Percentiles rank a stretch among this genome's conserved stretches.
These are phyloP conservation scores for Scrobipalpa costella DNA, from an alignment of 2,888 invertebrate species.

Conservation along the genomic window DNA sequence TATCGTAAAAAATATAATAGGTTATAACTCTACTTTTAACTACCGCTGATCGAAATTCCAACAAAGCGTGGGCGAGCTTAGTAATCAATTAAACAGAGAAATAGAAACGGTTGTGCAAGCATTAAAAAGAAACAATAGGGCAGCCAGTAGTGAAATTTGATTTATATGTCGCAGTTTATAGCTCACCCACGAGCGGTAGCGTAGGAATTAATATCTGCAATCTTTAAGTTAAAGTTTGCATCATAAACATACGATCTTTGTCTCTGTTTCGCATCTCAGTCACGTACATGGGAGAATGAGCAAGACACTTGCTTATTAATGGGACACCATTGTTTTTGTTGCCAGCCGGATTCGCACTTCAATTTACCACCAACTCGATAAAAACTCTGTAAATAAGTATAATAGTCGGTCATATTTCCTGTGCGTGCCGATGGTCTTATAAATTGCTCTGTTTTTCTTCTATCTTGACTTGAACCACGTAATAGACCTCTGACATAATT, in stretches of 20 bases:
- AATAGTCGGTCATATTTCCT: neutral
- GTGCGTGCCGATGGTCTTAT: neutral
- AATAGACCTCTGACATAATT: no score
- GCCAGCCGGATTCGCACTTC: slow-evolving; percentile 1
- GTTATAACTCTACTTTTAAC: slow-evolving; percentile 33
- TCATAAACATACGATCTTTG: neutral
- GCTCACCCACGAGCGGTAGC: slow-evolving; percentile 39
- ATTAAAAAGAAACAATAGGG: slow-evolving; percentile 30
- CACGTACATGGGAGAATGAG: slow-evolving; percentile 15
- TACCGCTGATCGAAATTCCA: slow-evolving; percentile 25
- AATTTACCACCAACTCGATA: neutral
- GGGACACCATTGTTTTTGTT: slow-evolving; percentile 14
- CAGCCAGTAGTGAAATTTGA: slow-evolving; percentile 29
- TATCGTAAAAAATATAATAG: slow-evolving; percentile 32
- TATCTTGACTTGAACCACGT: no score
- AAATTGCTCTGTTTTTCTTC: neutral
- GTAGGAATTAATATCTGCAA: slow-evolving; percentile 20
- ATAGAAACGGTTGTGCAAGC: slow-evolving; percentile 29
- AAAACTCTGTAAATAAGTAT: slow-evolving; percentile 5
- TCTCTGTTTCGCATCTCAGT: slow-evolving; percentile 13
- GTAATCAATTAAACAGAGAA: slow-evolving; percentile 27
- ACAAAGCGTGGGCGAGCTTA: slow-evolving; percentile 23
- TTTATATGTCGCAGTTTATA: slow-evolving; percentile 30
- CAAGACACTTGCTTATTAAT: slow-evolving; percentile 10
- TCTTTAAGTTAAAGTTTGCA: slow-evolving; percentile 16